phyloP scores from a whole-genome alignment of 2,888 invertebrate genomes.

The Aphidius colemani region DNA sequence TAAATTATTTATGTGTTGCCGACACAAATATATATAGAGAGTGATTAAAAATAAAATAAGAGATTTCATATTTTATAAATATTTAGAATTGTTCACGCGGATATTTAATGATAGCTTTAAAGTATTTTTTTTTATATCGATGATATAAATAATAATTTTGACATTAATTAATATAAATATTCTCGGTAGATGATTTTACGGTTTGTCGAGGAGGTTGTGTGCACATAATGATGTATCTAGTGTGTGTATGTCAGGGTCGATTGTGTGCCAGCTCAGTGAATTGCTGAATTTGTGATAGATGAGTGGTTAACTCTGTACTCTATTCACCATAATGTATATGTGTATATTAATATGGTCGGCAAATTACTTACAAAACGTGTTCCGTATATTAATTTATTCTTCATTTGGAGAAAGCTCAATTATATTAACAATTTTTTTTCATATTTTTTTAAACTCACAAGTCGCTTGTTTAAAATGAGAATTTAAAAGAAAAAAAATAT shows the following conservation, averaged over 20 bases:
- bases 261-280: conserved; percentile 5
- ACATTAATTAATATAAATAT: conserved; percentile 32
- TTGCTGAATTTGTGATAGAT: conserved; percentile 8
- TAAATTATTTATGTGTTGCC: conserved; percentile 22
- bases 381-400: conserved; percentile 30
- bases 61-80: conserved; percentile 10
- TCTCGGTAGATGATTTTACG: conserved; percentile 26
- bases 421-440: no score
- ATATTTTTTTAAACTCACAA: no score
- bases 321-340: no score
- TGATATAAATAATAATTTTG: conserved; percentile 26
- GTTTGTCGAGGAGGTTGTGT: conserved; percentile 21
- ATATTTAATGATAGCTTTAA: conserved; percentile 21
- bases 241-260: conserved; percentile 27
- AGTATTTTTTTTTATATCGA: background rate
- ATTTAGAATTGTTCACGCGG: conserved; percentile 27
- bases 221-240: conserved; percentile 27
- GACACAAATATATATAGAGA: background rate
- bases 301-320: background rate
- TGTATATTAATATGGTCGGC: background rate
- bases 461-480: no score
- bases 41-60: background rate
- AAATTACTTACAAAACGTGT: conserved; percentile 36
- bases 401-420: conserved; percentile 5
- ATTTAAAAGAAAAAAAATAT: no score